These are phyloP conservation scores for Sebastes flavidus DNA, from an alignment of 2,797 vertebrate species.

Conservation along the genomic window DNA sequence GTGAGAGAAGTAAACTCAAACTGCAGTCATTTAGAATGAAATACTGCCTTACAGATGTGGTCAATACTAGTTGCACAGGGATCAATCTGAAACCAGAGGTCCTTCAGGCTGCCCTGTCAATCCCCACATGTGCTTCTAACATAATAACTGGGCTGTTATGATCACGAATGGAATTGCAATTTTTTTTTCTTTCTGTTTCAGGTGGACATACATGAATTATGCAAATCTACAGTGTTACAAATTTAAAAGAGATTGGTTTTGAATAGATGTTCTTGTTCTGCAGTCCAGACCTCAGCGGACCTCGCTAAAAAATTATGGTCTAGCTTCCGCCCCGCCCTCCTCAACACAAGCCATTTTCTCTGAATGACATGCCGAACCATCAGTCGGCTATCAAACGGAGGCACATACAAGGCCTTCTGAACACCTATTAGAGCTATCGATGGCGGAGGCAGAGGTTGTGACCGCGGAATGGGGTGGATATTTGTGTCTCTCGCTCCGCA, in stretches of 20 bases:
- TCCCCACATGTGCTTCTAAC: constrained; percentile 12
- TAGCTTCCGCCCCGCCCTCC: neutral
- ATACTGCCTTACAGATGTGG: neutral
- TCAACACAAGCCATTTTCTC: constrained; percentile 27
- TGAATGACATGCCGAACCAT: constrained; percentile 36
- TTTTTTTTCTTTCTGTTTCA: constrained; percentile 13
- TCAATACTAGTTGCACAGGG: constrained; percentile 25
- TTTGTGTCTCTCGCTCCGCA: constrained; percentile 68
- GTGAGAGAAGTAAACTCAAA: neutral
- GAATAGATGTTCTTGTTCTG: constrained; percentile 1
- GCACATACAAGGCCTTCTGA: constrained; percentile 51
- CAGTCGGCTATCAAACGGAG: constrained; percentile 48
- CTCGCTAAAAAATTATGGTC: neutral
- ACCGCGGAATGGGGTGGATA: constrained; percentile 58
- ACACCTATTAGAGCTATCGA: constrained; percentile 65
- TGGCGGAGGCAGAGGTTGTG: constrained; percentile 62
- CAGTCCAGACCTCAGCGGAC: neutral
- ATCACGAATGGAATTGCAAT: constrained; percentile 24
- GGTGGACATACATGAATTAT: constrained; percentile 42
- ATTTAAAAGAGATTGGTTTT: constrained; percentile 28
- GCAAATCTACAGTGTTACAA: constrained; percentile 9
- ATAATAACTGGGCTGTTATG: constrained; percentile 8
- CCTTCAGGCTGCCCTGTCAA: constrained; percentile 9
- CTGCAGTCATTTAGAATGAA: neutral
- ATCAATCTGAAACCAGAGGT: constrained; percentile 25